Evolutionary conservation across 1,140 invertebrate genomes (phyloP).

Genomic region (Pseudomyrmex concolor): DNA sequence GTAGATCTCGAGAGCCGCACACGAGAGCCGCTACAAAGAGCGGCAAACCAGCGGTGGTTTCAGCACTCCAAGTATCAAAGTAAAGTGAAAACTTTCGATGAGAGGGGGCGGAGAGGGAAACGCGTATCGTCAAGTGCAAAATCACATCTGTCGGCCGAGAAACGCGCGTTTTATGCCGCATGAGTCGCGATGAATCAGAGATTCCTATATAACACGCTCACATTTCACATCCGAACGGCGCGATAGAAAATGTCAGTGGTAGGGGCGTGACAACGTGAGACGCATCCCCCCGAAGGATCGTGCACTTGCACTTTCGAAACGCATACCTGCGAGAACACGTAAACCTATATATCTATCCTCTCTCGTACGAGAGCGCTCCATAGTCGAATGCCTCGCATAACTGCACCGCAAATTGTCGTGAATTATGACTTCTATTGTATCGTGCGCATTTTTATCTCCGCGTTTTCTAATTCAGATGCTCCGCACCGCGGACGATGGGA

Average conservation of each 20-base stretch:
- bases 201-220: background rate
- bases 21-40: no score
- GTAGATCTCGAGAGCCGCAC: no score
- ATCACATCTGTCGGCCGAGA: background rate
- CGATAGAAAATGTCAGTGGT: slow-evolving; percentile 70
- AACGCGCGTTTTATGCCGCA: slow-evolving; percentile 9
- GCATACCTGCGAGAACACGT: slow-evolving; percentile 66
- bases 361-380: background rate
- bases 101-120: background rate
- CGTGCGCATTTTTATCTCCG: background rate
- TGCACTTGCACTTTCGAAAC: slow-evolving; percentile 75
- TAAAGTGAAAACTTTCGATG: no score
- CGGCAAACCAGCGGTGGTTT: no score
- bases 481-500: slow-evolving; percentile 19
- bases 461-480: slow-evolving; percentile 20
- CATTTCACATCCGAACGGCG: slow-evolving; percentile 40
- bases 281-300: slow-evolving; percentile 65
- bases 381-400: slow-evolving; percentile 47
- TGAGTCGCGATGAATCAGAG: slow-evolving; percentile 40
- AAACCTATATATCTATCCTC: slow-evolving; percentile 30
- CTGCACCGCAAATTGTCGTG: slow-evolving; percentile 41
- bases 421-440: slow-evolving; percentile 44
- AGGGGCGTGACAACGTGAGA: slow-evolving; percentile 71
- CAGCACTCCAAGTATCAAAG: no score
- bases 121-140: background rate